Base-by-base conservation (phyloP, 2,113 vertebrate genomes). In the Sylvia atricapilla region DNA sequence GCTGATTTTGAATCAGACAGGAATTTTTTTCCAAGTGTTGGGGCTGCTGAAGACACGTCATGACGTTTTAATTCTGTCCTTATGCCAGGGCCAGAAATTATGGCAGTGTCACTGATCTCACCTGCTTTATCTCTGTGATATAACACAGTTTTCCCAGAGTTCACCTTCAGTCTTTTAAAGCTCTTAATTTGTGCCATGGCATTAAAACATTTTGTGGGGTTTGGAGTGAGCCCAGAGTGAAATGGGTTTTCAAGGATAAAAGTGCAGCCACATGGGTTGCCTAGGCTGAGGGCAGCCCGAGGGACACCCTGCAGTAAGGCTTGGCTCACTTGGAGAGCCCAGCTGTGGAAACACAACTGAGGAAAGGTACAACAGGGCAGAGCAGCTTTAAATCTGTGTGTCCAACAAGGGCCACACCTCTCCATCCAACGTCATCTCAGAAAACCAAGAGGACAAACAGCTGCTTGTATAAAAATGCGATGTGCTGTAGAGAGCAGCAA, bases 401-500 rank as follows among this genome's bases (percentile, higher is more conserved):
- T 25, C 28, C 33, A 11, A 0, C 9, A 20, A 39, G 13, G 31
- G 33, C 59, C 39, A 31, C 12, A 53, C 6, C 13, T 70, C 14
- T 24, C 19, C 33, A 0, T 25, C 18, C 43, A 13, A 3, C 5
- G 16, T n/a, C 28, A 14, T 13, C 44, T 2, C 2, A 6, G 41
- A 55, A 16, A 35, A 60, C 9, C 19, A 37, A 59, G 10, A 30
- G 66, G 31, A 46, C 14, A 67, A 50, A 50, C 3, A 13, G 9
- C 27, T 2, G 5, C 4, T 11, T 27, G 5, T 17, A 25, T 39
- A 33, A 56, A 67, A 67, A 59, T 28, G 14, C 22, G 13, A 5
- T 16, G 31, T 28, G 15, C 2, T 33, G n/a, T 62, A 52, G 52
- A 41, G 49, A 53, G 68, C 56, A 80, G 19, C 2, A 8, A 58